Conservation (phyloP, 2,113 vertebrate species). For the Xerus inauris region DNA sequence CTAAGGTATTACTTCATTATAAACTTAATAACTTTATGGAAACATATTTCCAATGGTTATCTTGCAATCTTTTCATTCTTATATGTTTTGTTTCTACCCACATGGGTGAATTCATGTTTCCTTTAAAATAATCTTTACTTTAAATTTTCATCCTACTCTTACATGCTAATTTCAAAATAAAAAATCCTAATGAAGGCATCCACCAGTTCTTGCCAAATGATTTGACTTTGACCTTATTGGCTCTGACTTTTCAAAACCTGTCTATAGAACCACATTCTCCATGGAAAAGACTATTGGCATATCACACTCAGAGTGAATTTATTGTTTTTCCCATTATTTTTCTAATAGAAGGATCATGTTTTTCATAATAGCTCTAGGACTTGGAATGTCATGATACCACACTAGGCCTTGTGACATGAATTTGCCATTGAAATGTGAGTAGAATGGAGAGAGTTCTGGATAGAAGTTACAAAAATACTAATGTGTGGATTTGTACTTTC, state of each 20-base stretch:
- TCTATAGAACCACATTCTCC: background rate
- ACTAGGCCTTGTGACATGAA: background rate
- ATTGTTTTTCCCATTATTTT: background rate
- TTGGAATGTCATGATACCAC: background rate
- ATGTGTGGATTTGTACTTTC: background rate
- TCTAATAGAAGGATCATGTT: background rate
- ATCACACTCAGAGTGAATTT: background rate
- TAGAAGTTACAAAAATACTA: background rate
- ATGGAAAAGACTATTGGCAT: background rate
- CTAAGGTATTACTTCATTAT: conserved; percentile 1
- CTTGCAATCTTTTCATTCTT: background rate
- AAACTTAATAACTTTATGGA: background rate
- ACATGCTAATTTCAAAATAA: background rate
- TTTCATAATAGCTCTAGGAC: background rate
- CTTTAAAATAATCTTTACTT: background rate
- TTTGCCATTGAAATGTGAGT: background rate
- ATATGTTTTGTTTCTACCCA: background rate
- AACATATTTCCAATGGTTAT: background rate
- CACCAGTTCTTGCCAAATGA: background rate
- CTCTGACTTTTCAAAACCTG: background rate
- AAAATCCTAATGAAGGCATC: background rate
- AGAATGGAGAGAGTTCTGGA: background rate
- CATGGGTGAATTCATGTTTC: background rate
- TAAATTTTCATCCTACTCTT: background rate
- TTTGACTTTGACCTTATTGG: background rate